phyloP scores from a whole-genome alignment of 2,797 vertebrate species.

The Zalophus californianus region DNA sequence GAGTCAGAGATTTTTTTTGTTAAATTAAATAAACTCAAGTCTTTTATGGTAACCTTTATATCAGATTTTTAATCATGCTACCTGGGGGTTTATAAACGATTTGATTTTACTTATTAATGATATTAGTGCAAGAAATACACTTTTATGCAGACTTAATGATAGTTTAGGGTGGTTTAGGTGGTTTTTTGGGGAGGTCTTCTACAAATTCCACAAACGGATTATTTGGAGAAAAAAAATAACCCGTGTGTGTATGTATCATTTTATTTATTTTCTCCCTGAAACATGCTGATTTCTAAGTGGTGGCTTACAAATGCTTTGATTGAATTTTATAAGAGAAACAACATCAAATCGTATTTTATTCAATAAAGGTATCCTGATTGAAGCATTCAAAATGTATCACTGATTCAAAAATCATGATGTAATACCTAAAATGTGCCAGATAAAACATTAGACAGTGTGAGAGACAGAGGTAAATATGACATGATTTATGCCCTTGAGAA shows the following conservation, averaged over 20 bases:
- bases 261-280: constrained; percentile 37
- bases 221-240: constrained; percentile 34
- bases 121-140: constrained; percentile 63
- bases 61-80: constrained; percentile 79
- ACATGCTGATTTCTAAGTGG: constrained; percentile 52
- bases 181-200: neutral
- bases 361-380: constrained; percentile 22
- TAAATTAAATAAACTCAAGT: constrained; percentile 85
- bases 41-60: constrained; percentile 82
- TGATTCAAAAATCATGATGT: constrained; percentile 55
- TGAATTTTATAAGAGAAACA: constrained; percentile 56
- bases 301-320: constrained; percentile 46
- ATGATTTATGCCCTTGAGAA: neutral
- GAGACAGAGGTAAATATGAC: constrained; percentile 26
- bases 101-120: constrained; percentile 85
- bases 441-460: constrained; percentile 50
- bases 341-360: constrained; percentile 49
- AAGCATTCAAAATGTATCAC: constrained; percentile 3
- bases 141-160: neutral
- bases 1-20: constrained; percentile 75
- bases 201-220: neutral
- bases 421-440: constrained; percentile 25
- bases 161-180: neutral
- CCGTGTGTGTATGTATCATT: neutral
- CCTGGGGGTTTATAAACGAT: constrained; percentile 77